Base-by-base conservation (phyloP, 2,113 vertebrate genomes). In the Oophaga pumilio region DNA sequence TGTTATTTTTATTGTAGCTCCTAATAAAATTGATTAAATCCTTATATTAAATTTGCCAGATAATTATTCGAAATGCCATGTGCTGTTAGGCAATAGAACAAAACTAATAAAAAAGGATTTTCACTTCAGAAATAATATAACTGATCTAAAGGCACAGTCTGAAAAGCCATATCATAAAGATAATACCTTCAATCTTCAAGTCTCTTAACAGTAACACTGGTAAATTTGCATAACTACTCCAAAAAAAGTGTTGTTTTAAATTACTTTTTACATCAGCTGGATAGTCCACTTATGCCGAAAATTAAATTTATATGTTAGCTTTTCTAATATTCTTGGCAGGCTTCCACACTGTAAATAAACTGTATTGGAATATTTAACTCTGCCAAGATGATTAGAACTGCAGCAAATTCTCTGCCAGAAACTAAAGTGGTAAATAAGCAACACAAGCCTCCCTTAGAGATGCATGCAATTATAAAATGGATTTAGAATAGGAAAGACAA, bases 291-390 rank as follows among this genome's bases (percentile, higher is more conserved):
- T 89, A 57, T 69, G 76, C 28, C 43, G 50, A 52, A 90, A 90
- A 90, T 91, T 82, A 88, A 78, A 28, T 59, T 1, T 84, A 59
- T 69, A 57, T 79, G 43, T 78, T 89, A 86, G 57, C 88, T 86
- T 49, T 89, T 93, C 82, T 88, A 68, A 91, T 85, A 62, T 69
- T 88, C 86, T 89, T 91, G 88, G 59, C 26, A 2, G 68, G 1
- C 60, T 90, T 91, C 89, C 87, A 88, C 85, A 87, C 84, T 91
- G 71, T 90, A 93, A 93, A 91, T 84, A 91, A 89, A 53, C 68
- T 92, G 89, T 91, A 84, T 89, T 64, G 88, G 88, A 90, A 66
- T 87, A 89, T 86, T 92, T 87, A 89, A 83, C 53, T 81, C 43
- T 57, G 71, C 56, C 5, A 85, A 90, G 76, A 28, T 83, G 92